Conservation (phyloP, 2,888 invertebrate species). For the Cinara cedri region DNA sequence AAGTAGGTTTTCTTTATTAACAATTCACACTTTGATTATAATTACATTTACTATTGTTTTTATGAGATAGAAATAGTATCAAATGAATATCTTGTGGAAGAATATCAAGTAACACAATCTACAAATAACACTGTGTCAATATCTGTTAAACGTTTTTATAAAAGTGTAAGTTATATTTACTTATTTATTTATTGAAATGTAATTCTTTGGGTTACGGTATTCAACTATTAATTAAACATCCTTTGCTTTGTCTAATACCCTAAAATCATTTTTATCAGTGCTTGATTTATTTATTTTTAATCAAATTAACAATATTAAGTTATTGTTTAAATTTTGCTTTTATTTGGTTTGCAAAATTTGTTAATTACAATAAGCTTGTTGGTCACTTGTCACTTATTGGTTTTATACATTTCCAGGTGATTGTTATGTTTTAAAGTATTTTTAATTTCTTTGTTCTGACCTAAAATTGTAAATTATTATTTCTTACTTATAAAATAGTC, state of each 20-base stretch:
- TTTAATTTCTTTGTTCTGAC: too few relatives aligned
- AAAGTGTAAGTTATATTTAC: slow-evolving; percentile 42
- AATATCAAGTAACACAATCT: slow-evolving; percentile 29
- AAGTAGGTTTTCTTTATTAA: slow-evolving; percentile 21
- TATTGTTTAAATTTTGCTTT: neutral
- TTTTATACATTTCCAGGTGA: too few relatives aligned
- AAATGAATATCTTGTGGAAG: slow-evolving; percentile 25
- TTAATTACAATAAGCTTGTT: too few relatives aligned
- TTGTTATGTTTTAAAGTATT: too few relatives aligned
- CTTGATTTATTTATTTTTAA: neutral
- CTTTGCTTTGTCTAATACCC: neutral
- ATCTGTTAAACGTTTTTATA: slow-evolving; percentile 46
- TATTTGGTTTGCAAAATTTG: neutral
- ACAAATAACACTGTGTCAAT: slow-evolving; percentile 25
- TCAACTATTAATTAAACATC: neutral
- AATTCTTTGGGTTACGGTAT: neutral
- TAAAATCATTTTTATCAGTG: neutral
- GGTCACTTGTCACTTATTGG: too few relatives aligned
- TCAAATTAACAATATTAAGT: neutral
- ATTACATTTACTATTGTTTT: slow-evolving; percentile 15
- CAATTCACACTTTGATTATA: neutral
- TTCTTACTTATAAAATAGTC: neutral
- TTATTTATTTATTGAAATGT: neutral
- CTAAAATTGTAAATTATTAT: neutral
- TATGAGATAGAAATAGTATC: slow-evolving; percentile 7